phyloP scores from a whole-genome alignment of 2,797 vertebrate species.

The Pogonophryne albipinna region DNA sequence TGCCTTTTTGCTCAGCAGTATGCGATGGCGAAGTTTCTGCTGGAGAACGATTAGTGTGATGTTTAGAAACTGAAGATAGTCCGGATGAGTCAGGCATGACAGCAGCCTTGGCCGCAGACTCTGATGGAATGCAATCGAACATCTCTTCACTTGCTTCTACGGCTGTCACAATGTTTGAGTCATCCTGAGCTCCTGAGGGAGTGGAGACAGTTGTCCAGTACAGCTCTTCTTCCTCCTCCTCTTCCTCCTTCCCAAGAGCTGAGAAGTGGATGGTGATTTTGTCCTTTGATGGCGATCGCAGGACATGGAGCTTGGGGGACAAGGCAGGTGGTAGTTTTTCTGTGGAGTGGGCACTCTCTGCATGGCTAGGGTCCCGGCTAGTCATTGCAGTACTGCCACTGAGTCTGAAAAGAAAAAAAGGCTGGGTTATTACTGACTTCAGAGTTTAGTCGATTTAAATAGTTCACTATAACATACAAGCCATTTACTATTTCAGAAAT shows the following conservation, averaged over 20 bases:
- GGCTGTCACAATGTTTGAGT: slow-evolving; percentile 90
- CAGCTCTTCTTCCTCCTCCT: slow-evolving; percentile 92
- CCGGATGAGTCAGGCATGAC: slow-evolving; percentile 59
- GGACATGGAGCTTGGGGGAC: slow-evolving; percentile 92
- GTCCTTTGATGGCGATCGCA: slow-evolving; percentile 91
- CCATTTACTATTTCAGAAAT: too few relatives aligned
- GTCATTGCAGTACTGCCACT: slow-evolving; percentile 90
- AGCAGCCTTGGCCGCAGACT: slow-evolving; percentile 64
- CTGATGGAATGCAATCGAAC: slow-evolving; percentile 81
- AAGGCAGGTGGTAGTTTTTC: slow-evolving; percentile 85
- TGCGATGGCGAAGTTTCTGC: slow-evolving; percentile 64
- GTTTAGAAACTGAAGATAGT: slow-evolving; percentile 58
- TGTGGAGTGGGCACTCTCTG: slow-evolving; percentile 87
- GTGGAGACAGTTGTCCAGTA: slow-evolving; percentile 73
- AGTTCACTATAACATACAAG: too few relatives aligned
- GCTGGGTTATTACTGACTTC: too few relatives aligned
- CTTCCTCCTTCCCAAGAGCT: slow-evolving; percentile 93
- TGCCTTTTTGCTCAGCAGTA: slow-evolving; percentile 61
- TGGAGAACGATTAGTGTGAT: slow-evolving; percentile 72
- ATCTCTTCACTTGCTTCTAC: slow-evolving; percentile 95
- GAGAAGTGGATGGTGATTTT: slow-evolving; percentile 96
- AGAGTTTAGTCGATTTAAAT: too few relatives aligned
- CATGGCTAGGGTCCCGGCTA: slow-evolving; percentile 92
- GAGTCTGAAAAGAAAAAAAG: slow-evolving; percentile 76
- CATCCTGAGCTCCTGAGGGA: slow-evolving; percentile 79